Evolutionary conservation across 1,140 invertebrate species (phyloP), one percentile per base, ranked within the genome.

Genomic region (Neodiprion fabricii): DNA sequence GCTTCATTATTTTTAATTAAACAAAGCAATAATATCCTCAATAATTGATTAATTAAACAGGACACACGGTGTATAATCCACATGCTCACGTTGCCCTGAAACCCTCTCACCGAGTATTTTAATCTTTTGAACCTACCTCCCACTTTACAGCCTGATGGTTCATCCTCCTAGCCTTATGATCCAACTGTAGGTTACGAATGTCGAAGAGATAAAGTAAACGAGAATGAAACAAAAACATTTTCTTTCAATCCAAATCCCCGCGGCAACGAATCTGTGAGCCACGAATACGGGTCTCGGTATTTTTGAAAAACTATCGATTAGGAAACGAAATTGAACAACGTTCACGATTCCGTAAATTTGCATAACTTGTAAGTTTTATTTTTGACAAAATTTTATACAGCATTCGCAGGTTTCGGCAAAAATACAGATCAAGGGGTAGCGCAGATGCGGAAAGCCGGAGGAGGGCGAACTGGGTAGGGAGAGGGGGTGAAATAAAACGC

Each of bases 1-100:
- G 67, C 76, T 82, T 82, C 78, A 80, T 83, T 83, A 83, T 81
- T 82, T 82, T 81, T 80, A 81, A 83, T 83, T 78, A 81, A 83
- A 81, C 81, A 77, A 79, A 82, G 82, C 80, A 80, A 81, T 83
- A 81, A 83, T 81, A 79, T 77, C 75, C 77, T 83, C 82, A 83
- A 82, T 82, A 81, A 81, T 83, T 82, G 78, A 82, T 82, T 77
- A 82, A 83, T 83, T 82, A 82, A 80, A 81, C 81, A 79, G 11
- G 40, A 61, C 53, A 61, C 53, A 61, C 11, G 8, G n/a, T 3
- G 53, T 17, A 61, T 61, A 61, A 61, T 61, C 53, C 28, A 40
- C 28, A 40, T 40, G 28, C 28, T 40, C 28, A 2, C 28, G 28
- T 40, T 5, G 28, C 28, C 1, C 28, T 40, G 28, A 2, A 40